Evolutionary conservation across 2,797 vertebrate genomes (phyloP).

Genomic region (Oreortyx pictus): DNA sequence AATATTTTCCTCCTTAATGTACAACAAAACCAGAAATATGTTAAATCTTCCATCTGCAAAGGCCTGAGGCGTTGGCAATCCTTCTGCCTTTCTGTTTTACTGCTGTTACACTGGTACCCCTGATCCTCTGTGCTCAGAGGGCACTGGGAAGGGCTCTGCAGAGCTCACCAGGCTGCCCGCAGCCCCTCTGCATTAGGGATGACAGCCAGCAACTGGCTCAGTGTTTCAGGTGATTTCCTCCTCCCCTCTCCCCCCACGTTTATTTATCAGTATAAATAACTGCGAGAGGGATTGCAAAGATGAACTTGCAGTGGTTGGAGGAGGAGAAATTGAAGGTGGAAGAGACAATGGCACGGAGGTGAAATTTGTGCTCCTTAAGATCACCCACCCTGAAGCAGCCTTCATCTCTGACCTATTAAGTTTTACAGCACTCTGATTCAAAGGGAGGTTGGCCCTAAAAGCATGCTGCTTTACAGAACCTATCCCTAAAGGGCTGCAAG

Average conservation of each 20-base stretch:
- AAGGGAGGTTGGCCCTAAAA: background rate
- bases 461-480: background rate
- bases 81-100: background rate
- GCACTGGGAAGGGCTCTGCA: background rate
- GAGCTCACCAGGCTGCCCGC: background rate
- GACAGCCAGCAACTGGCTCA: background rate
- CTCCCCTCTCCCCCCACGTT: background rate
- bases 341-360: fast-evolving
- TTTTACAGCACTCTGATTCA: background rate
- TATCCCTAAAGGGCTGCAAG: fast-evolving
- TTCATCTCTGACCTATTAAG: background rate
- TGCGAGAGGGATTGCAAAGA: background rate
- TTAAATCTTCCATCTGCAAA: background rate
- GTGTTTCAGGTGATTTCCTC: background rate
- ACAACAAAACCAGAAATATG: fast-evolving
- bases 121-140: background rate
- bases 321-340: background rate
- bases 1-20: background rate
- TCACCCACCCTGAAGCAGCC: background rate
- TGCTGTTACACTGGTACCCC: background rate
- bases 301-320: background rate
- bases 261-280: background rate
- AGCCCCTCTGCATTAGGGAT: background rate
- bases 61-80: background rate
- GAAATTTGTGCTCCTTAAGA: background rate